Percentiles rank a stretch among this genome's conserved stretches.
Conservation (phyloP, 2,888 invertebrate genomes). For the Eupithecia pulchellata region DNA sequence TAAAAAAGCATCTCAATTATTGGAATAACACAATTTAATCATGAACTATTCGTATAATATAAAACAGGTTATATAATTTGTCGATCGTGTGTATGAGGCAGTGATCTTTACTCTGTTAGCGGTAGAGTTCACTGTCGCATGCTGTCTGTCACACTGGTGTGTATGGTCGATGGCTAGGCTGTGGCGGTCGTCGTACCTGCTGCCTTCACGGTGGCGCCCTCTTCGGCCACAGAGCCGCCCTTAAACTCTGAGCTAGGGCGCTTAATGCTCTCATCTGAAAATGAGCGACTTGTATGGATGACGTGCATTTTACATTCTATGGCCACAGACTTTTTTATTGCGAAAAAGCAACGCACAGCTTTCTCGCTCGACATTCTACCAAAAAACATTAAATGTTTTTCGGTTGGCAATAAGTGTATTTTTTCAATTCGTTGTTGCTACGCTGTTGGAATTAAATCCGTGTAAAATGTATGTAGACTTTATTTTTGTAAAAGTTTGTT, state of each 20-base stretch:
- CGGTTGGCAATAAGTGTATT: background rate
- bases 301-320: slow-evolving; percentile 73
- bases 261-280: slow-evolving; percentile 91
- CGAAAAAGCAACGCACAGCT: slow-evolving; percentile 11
- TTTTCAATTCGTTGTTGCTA: background rate
- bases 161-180: slow-evolving; percentile 80
- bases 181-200: slow-evolving; percentile 81
- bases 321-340: slow-evolving; percentile 53
- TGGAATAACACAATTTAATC: slow-evolving; percentile 85
- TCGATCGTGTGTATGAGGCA: slow-evolving; percentile 81
- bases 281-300: slow-evolving; percentile 81
- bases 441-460: background rate
- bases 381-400: background rate
- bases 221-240: slow-evolving; percentile 85
- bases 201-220: slow-evolving; percentile 73
- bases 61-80: slow-evolving; percentile 84
- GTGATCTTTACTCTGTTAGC: slow-evolving; percentile 62
- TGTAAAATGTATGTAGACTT: background rate
- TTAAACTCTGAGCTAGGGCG: slow-evolving; percentile 96
- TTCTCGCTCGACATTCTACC: slow-evolving; percentile 20
- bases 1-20: slow-evolving; percentile 85
- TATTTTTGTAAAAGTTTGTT: background rate
- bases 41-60: slow-evolving; percentile 82
- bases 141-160: slow-evolving; percentile 77
- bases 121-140: slow-evolving; percentile 77